Percentiles rank a stretch among this genome's conserved stretches.
These are phyloP conservation scores for Varanus komodoensis DNA, from an alignment of 2,113 vertebrate genomes.

Conservation along the genomic window DNA sequence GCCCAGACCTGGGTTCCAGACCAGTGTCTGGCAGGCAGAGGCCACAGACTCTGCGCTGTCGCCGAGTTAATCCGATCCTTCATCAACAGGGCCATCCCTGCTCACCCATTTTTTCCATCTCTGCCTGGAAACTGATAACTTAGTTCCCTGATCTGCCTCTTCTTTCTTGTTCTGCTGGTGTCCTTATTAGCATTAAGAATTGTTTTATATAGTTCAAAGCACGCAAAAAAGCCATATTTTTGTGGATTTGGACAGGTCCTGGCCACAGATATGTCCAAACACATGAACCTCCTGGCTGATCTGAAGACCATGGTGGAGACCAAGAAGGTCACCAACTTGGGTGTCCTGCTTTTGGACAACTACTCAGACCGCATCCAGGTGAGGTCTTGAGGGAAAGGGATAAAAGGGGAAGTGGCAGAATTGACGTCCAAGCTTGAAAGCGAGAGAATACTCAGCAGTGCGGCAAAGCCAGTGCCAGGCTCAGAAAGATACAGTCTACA, in stretches of 20 bases:
- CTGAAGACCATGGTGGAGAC: slow-evolving; percentile 97
- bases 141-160: background rate
- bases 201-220: too few relatives aligned
- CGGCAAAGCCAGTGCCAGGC: background rate
- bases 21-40: too few relatives aligned
- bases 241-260: slow-evolving; percentile 80
- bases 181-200: background rate
- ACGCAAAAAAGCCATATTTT: background rate
- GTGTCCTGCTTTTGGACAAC: slow-evolving; percentile 91
- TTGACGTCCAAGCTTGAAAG: background rate
- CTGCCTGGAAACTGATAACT: background rate
- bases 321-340: slow-evolving; percentile 94
- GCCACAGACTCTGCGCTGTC: too few relatives aligned
- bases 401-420: background rate
- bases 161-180: background rate
- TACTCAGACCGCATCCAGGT: slow-evolving; percentile 95
- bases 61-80: too few relatives aligned
- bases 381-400: background rate
- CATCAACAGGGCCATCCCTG: too few relatives aligned
- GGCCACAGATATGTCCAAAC: slow-evolving; percentile 96
- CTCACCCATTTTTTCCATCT: background rate
- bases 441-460: background rate
- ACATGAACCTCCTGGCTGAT: slow-evolving; percentile 94
- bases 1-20: too few relatives aligned
- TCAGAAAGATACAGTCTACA: background rate